Percentiles rank a stretch among this genome's conserved stretches.
Conservation (phyloP, 2,888 invertebrate genomes). For the Phania funesta region DNA sequence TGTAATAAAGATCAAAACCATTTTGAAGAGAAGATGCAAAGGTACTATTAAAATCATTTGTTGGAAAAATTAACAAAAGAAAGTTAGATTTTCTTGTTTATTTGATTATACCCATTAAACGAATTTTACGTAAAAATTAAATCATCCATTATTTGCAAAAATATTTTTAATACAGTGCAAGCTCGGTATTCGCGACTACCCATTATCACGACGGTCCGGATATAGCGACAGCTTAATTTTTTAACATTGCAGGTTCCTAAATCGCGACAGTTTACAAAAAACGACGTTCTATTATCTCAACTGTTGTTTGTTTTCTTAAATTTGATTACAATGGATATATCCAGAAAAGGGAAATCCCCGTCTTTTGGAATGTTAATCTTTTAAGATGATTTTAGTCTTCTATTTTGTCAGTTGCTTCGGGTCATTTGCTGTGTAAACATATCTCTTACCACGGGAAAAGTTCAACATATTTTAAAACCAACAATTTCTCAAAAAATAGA, state of each 20-base stretch:
- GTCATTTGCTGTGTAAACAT: conserved; percentile 8
- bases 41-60: no score
- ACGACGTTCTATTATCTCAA: not conserved
- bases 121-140: no score
- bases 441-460: not conserved
- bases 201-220: no score
- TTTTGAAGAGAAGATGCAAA: no score
- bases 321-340: conserved; percentile 4
- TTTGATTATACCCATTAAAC: no score
- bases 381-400: not conserved
- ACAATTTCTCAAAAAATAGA: not conserved
- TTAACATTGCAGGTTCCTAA: conserved; percentile 2
- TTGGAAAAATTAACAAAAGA: no score
- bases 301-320: conserved; percentile 16
- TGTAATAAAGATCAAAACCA: no score
- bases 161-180: not conserved
- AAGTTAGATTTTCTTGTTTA: no score
- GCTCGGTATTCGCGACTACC: conserved; percentile 35
- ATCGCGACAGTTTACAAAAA: conserved; percentile 15
- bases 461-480: not conserved
- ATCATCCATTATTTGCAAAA: not conserved
- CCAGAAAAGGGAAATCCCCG: conserved; percentile 7
- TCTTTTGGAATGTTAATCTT: not conserved
- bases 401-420: not conserved
- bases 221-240: no score